These are phyloP conservation scores for Asarcornis scutulata DNA, from an alignment of 2,113 vertebrate genomes.

Conservation along the genomic window DNA sequence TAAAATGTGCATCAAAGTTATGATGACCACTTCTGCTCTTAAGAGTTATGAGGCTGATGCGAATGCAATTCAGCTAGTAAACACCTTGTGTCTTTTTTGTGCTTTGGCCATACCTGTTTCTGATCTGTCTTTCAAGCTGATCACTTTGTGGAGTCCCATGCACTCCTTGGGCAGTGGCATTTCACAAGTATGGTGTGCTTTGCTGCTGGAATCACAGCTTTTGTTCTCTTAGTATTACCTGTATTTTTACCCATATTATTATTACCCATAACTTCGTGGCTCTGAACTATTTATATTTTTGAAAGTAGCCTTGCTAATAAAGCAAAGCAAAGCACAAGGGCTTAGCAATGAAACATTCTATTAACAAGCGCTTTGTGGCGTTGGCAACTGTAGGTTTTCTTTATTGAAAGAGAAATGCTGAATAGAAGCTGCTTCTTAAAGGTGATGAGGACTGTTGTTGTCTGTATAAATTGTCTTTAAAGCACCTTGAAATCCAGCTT, in stretches of 20 bases:
- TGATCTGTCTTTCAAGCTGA: neutral
- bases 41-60: neutral
- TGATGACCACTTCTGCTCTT: neutral
- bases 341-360: neutral
- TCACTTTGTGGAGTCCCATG: neutral
- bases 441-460: neutral
- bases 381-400: neutral
- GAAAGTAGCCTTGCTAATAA: neutral
- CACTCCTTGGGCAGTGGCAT: neutral
- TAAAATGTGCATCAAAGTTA: neutral
- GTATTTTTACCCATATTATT: slow-evolving; percentile 6
- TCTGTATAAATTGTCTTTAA: neutral
- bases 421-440: neutral
- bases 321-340: neutral
- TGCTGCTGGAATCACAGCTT: neutral
- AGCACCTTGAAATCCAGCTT: neutral
- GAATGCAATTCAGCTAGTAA: neutral
- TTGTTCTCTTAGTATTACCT: neutral
- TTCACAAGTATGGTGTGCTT: neutral
- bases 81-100: neutral
- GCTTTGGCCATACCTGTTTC: neutral
- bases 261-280: neutral
- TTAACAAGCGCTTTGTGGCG: neutral
- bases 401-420: neutral
- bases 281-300: neutral